Evolutionary conservation across 2,797 vertebrate genomes (phyloP), one percentile per base, ranked within the genome.

Genomic region (Coracias cyanogaster): DNA sequence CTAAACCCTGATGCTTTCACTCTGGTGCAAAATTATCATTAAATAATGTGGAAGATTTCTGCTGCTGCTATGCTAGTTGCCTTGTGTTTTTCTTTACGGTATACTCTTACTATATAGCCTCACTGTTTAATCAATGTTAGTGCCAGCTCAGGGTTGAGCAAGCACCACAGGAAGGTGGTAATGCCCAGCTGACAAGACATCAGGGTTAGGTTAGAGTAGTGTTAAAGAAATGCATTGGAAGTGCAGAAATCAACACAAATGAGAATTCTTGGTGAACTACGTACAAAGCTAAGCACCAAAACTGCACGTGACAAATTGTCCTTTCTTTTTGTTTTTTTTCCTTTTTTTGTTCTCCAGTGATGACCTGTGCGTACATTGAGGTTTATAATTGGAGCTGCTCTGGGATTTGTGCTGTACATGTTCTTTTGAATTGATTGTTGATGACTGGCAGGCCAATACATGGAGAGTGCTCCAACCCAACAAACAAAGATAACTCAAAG

Each of bases 271-370:
- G 12, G 12, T 2, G 1, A 61, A 28, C 37, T 46, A 20, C 82
- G 31, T 57, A 29, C 45, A 65, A 65, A 58, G n/a, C 28, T 51
- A 41, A 69, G 33, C 57, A 33, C 15, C 33, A 62, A 76, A 62
- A 58, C 9, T 21, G 12, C 1, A 0, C 15, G 16, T 28, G 41
- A 10, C 46, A 48, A 76, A 54, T 55, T 45, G 5, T 52, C 15
- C 16, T 15, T 12, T 21, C 26, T 18, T 20, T 46, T 49, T 29
- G 10, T 5, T 16, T 16, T 29, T 16, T 29, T 16, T 8, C 6
- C 9, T 20, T 2, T 16, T 11, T 4, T 20, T 6, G 0, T 3
- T 8, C 4, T 9, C 12, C 6, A 6, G 2, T 37, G 14, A n/a
- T 70, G n/a, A 33, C 28, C 41, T 25, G 14, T 52, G n/a, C 15